These are phyloP conservation scores for Cinclus mexicanus DNA, from an alignment of 2,113 vertebrate genomes.

Conservation along the genomic window DNA sequence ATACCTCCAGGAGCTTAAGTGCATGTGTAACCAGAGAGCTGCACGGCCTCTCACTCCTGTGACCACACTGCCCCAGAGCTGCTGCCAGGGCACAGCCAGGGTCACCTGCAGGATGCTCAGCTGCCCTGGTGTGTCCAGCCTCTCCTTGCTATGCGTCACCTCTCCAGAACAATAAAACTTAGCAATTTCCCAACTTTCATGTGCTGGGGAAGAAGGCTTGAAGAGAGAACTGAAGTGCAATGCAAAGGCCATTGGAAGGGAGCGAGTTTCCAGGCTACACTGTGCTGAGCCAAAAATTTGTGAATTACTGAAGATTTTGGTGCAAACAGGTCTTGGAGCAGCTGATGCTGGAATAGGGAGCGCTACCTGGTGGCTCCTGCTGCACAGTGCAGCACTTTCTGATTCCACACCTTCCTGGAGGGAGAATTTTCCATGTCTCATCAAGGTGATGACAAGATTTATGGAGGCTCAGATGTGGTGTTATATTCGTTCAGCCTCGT, in stretches of 20 bases:
- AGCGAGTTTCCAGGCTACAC: background rate
- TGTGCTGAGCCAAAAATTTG: background rate
- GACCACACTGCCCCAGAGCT: background rate
- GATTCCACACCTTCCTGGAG: rapidly evolving
- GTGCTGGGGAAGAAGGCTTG: background rate
- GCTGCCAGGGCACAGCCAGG: background rate
- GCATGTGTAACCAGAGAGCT: background rate
- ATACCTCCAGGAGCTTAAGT: background rate
- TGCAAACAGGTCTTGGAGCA: background rate
- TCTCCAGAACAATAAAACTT: background rate
- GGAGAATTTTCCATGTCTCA: background rate
- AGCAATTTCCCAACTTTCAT: rapidly evolving
- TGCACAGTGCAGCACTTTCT: background rate
- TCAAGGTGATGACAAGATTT: background rate
- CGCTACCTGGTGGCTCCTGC: conserved; percentile 33
- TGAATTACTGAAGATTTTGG: background rate
- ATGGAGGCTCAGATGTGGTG: background rate
- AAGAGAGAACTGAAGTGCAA: background rate
- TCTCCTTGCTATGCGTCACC: background rate
- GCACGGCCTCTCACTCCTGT: rapidly evolving
- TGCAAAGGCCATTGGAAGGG: background rate
- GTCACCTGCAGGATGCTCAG: background rate
- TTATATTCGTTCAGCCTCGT: background rate
- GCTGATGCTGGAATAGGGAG: background rate
- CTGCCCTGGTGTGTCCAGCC: background rate